Base-by-base conservation (phyloP, 2,888 invertebrate genomes). In the Malachius bipustulatus region DNA sequence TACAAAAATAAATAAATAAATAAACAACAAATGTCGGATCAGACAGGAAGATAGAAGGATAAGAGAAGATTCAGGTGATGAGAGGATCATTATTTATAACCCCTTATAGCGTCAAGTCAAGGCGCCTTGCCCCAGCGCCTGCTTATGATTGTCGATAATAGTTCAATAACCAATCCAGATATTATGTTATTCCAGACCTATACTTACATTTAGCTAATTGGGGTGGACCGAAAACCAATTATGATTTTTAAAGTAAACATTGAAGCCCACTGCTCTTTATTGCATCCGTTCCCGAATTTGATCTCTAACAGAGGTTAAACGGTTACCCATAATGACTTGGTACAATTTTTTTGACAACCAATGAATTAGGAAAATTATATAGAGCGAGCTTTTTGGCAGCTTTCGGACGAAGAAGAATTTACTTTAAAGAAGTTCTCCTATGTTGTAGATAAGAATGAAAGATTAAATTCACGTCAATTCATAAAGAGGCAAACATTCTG, bases 121-220 rank as follows among this genome's bases (percentile, higher is more conserved):
- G 58, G 56, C 57, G 58, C 57, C 57, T 57, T 37, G 42, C 34
- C 40, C 45, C 47, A 46, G 49, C 52, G 50, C 55, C 40, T 28
- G 12, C n/a, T n/a, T 19, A 45, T 52, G 52, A 56, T 55, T 51
- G 41, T 48, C 52, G 55, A 57, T 57, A 56, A 58, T 56, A 45
- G 57, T 56, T 55, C 57, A 59, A 59, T 59, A 57, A 56, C 56
- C 56, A 56, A 57, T 57, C 56, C 51, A 47, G 46, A 49, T 47
- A 55, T 57, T 56, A 54, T 55, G 54, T 48, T 49, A 47, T 46
- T 42, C 49, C 49, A 51, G 54, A 55, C 59, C 60, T 54, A 59
- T 59, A 56, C 56, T 59, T 59, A 59, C 49, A 55, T 54, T 56
- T 57, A 57, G 57, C 60, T 60, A 60, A 60, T 59, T 58, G 59